Evolutionary conservation across 2,113 vertebrate genomes (phyloP), one percentile per base, ranked within the genome.

Genomic region (Hystrix cristata): DNA sequence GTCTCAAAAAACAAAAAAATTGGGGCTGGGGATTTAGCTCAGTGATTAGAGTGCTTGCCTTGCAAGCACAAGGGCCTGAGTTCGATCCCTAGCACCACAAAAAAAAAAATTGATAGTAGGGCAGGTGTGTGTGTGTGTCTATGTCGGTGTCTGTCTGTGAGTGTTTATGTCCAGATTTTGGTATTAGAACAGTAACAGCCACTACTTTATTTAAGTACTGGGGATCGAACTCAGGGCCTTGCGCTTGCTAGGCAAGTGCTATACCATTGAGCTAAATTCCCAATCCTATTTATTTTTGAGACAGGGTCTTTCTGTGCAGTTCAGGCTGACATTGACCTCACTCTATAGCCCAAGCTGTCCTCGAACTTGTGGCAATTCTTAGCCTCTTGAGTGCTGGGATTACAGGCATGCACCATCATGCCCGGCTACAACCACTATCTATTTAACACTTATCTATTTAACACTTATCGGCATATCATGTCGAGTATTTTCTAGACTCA

Each of bases 121-220:
- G 71, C 65, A 69, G 34, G 6, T n/a, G 38, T 76, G 72, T 76
- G 71, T 74, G 29, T 34, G 31, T 67, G 12, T 34, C 38, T 71
- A 11, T 69, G 9, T 29, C 9, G 31, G 27, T 69, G 53, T 87
- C 15, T 74, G 48, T 94, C 18, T 83, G 8, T 94, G 11, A 86
- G 27, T 65, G 76, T 96, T 89, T 89, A 59, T 76, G n/a, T 92
- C 38, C 23, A 76, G 51, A n/a, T 60, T 80, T 38, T 88, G 48
- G 65, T 46, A 64, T n/a, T 31, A 51, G 38, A 92, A 76, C 11
- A 55, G 23, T 62, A 91, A 88, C 9, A 34, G 81, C 65, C 67
- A 59, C 55, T 48, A 48, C 38, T 62, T 62, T 65, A 34, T 72
- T 38, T 46, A 38, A 38, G 38, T 38, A 38, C 38, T 38, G 38